phyloP scores from a whole-genome alignment of 2,888 invertebrate genomes.

The Noctua janthina region DNA sequence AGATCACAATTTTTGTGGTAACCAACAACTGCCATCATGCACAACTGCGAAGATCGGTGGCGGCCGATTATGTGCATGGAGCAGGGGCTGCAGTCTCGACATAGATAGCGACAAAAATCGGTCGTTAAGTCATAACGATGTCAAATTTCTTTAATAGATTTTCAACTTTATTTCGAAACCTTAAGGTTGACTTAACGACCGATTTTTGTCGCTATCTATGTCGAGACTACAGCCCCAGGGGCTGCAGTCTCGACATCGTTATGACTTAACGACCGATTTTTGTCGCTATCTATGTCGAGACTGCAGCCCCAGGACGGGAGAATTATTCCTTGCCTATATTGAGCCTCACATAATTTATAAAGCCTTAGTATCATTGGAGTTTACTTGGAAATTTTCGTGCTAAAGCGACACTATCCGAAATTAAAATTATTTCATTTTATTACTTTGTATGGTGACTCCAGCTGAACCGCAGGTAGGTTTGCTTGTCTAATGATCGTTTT shows the following conservation, averaged over 20 bases:
- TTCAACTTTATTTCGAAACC: too few species aligned
- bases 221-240: too few species aligned
- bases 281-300: too few species aligned
- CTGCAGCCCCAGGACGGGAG: background rate
- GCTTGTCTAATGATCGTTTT: background rate
- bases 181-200: too few species aligned
- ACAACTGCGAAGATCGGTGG: background rate
- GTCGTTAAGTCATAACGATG: too few species aligned
- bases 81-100: too few species aligned
- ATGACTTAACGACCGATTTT: too few species aligned
- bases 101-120: too few species aligned
- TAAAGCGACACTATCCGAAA: constrained; percentile 41
- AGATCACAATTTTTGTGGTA: constrained; percentile 41
- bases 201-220: too few species aligned
- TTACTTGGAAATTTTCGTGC: constrained; percentile 53
- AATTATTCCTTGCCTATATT: background rate
- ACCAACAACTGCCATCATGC: constrained; percentile 28
- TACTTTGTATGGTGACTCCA: background rate
- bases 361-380: constrained; percentile 57
- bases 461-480: background rate
- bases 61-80: background rate
- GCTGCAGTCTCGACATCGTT: too few species aligned
- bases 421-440: background rate
- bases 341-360: constrained; percentile 38
- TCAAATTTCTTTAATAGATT: too few species aligned